A percentile compares a stretch with the other conserved stretches of the same genome.
These are phyloP conservation scores for Thinocorus orbignyianus DNA, from an alignment of 2,113 vertebrate genomes.

Conservation along the genomic window DNA sequence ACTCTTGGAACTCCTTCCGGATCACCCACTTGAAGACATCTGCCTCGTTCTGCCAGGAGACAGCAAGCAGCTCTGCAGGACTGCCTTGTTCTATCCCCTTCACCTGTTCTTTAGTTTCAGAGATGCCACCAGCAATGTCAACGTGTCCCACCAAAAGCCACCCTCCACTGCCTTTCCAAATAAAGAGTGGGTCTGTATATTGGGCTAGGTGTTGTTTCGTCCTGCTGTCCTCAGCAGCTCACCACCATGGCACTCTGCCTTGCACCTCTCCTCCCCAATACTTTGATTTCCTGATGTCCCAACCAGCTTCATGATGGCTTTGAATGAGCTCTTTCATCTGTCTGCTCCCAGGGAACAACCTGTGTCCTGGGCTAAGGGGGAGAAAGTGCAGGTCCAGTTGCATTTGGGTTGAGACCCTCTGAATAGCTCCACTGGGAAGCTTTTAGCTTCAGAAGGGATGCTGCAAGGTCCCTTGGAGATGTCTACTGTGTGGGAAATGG, in stretches of 20 bases:
- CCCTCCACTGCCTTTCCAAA: neutral
- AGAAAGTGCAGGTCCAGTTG: neutral
- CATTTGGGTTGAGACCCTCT: neutral
- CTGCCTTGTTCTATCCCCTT: neutral
- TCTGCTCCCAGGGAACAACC: neutral
- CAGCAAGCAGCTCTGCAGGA: neutral
- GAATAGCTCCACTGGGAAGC: neutral
- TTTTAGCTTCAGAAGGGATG: neutral
- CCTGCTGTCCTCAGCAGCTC: neutral
- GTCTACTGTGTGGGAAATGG: fast-evolving
- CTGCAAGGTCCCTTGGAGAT: neutral
- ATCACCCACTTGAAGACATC: conserved; percentile 87
- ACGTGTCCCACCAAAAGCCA: fast-evolving
- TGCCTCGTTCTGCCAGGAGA: conserved; percentile 75
- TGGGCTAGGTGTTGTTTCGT: neutral
- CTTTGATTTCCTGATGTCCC: neutral
- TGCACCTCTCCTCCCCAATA: neutral
- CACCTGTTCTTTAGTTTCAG: neutral
- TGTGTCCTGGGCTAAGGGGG: neutral
- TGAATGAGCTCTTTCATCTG: neutral
- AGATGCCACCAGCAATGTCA: neutral
- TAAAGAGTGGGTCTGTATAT: neutral
- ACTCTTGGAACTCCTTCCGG: conserved; percentile 82
- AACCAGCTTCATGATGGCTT: neutral
- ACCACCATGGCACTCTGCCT: neutral